A percentile compares a stretch with the other conserved stretches of the same genome.
Evolutionary conservation across 2,888 invertebrate species (phyloP).

Genomic region (Arrhopalites spinosus): DNA sequence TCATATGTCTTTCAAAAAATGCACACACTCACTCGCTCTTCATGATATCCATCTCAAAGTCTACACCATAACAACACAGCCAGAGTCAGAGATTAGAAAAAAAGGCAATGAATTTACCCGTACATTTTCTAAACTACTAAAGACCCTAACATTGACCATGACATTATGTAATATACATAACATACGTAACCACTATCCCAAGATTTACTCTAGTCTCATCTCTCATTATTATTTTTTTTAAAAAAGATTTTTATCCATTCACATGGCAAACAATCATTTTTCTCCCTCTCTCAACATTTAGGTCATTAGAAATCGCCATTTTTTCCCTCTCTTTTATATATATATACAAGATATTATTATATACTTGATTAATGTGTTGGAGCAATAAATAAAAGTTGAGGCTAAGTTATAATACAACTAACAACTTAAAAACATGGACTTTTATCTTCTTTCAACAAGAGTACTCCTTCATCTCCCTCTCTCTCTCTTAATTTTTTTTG

Average conservation of each 20-base stretch:
- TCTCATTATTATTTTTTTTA: slow-evolving; percentile 17
- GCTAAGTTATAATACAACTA: neutral
- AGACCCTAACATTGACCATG: neutral
- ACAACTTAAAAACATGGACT: neutral
- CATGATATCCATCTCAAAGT: too few relatives aligned
- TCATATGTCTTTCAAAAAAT: neutral
- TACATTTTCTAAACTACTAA: neutral
- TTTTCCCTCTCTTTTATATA: neutral
- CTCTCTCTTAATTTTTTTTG: too few relatives aligned
- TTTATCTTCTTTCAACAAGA: slow-evolving; percentile 17
- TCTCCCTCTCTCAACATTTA: neutral
- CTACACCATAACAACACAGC: too few relatives aligned
- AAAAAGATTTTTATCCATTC: slow-evolving; percentile 17
- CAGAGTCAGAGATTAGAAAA: neutral
- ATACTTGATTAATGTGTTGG: neutral
- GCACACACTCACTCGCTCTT: neutral
- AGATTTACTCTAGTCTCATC: slow-evolving; percentile 19
- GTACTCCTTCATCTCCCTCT: too few relatives aligned
- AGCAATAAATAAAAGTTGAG: slow-evolving; percentile 21
- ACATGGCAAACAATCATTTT: slow-evolving; percentile 17
- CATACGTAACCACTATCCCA: neutral
- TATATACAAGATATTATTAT: too few relatives aligned
- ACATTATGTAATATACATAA: too few relatives aligned
- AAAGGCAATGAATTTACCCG: neutral
- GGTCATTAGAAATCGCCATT: neutral